Conservation (phyloP, 2,888 invertebrate genomes). For the Nebria brevicollis region DNA sequence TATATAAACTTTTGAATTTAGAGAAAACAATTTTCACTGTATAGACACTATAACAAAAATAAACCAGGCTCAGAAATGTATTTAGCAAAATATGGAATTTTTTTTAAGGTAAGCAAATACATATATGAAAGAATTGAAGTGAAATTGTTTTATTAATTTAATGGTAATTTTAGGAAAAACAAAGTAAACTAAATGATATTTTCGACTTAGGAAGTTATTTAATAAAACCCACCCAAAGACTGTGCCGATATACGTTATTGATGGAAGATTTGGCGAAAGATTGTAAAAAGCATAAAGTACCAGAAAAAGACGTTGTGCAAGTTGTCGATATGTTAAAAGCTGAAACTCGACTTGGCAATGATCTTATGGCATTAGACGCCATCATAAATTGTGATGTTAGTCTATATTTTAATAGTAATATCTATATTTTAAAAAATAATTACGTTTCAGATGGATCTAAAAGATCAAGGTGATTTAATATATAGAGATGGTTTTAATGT, state of each 20-base stretch:
- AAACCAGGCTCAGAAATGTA: slow-evolving; percentile 31
- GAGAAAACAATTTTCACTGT: slow-evolving; percentile 37
- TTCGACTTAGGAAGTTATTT: slow-evolving; percentile 29
- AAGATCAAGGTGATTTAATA: slow-evolving; percentile 41
- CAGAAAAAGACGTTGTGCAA: slow-evolving; percentile 43
- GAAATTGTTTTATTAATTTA: neutral
- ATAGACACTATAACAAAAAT: slow-evolving; percentile 38
- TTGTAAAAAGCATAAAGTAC: slow-evolving; percentile 33
- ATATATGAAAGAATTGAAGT: neutral
- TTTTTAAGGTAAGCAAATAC: slow-evolving; percentile 31
- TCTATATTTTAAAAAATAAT: neutral
- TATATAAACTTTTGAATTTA: slow-evolving; percentile 51
- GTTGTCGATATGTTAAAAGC: slow-evolving; percentile 56
- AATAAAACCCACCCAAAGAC: slow-evolving; percentile 38
- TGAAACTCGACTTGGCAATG: slow-evolving; percentile 58
- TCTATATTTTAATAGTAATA: neutral
- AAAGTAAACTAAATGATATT: neutral
- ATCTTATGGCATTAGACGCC: slow-evolving; percentile 59
- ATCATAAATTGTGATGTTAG: slow-evolving; percentile 53
- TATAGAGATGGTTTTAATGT: slow-evolving; percentile 36
- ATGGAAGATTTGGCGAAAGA: slow-evolving; percentile 35
- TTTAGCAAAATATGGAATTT: slow-evolving; percentile 36
- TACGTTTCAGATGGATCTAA: slow-evolving; percentile 39
- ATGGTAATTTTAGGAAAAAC: slow-evolving; percentile 32
- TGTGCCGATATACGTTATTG: slow-evolving; percentile 30